phyloP scores from a whole-genome alignment of 1,140 invertebrate genomes.

The Zaprionus inermis region DNA sequence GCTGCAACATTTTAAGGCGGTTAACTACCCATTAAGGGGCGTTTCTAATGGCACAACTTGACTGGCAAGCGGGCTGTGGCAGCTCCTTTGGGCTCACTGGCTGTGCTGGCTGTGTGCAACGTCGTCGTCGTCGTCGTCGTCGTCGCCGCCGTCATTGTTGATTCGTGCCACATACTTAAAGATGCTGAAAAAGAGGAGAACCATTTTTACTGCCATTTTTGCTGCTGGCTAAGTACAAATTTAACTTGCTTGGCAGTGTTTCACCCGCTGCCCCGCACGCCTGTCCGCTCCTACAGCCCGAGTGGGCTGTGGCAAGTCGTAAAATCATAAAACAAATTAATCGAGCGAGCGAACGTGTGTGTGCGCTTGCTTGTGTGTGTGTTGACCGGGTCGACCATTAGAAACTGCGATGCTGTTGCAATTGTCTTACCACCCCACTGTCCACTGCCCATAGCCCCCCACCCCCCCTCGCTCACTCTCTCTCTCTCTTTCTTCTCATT shows the following conservation, averaged over 20 bases:
- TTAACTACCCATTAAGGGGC: slow-evolving; percentile 81
- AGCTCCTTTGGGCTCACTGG: slow-evolving; percentile 52
- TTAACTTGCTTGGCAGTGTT: slow-evolving; percentile 55
- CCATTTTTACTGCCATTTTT: slow-evolving; percentile 71
- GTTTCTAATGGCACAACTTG: slow-evolving; percentile 74
- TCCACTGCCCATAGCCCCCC: neutral
- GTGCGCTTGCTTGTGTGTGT: slow-evolving; percentile 13
- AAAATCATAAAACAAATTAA: slow-evolving; percentile 83
- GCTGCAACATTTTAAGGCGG: slow-evolving; percentile 72
- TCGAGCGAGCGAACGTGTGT: slow-evolving; percentile 50
- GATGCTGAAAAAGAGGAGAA: slow-evolving; percentile 47
- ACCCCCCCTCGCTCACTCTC: slow-evolving; percentile 6
- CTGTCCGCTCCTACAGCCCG: slow-evolving; percentile 7
- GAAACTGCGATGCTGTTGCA: neutral
- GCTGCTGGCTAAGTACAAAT: slow-evolving; percentile 73
- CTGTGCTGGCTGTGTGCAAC: neutral
- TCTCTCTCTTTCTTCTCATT: neutral
- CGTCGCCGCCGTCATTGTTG: slow-evolving; percentile 47
- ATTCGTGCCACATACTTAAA: slow-evolving; percentile 66
- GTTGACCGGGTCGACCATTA: slow-evolving; percentile 25
- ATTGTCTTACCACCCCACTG: neutral
- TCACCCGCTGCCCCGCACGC: neutral
- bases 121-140: slow-evolving; percentile 27
- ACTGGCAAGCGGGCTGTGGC: slow-evolving; percentile 37
- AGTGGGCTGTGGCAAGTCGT: slow-evolving; percentile 62